Evolutionary conservation across 2,888 invertebrate species (phyloP), one percentile per base, ranked within the genome.

Genomic region (Meteorus colon): DNA sequence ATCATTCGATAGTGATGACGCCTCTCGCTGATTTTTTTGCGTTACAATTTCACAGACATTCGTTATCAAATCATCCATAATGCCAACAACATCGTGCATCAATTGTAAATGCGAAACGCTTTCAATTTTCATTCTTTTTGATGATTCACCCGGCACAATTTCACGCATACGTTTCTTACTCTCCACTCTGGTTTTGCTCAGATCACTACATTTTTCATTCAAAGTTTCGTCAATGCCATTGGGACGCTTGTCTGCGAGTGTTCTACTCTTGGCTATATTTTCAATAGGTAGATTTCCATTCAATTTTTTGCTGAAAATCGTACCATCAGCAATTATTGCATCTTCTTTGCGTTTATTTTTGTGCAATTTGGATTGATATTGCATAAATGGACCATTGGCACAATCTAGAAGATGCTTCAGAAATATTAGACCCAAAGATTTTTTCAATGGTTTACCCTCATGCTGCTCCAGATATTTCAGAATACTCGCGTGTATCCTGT

Each of bases 401-500:
- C 91, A 88, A 72, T 90, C 89, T 73, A 89, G 91, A 82, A 93
- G 91, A 86, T 91, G 93, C 79, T 90, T 91, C 81, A 89, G 91
- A 86, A 94, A 94, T 62, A 93, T 90, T 84, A 91, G 92, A 14
- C 92, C 94, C 4, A 92, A 89, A 65, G 91, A 92, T 80, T 90
- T 91, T 68, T 92, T 92, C 80, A 95, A 91, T 0, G 92, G 91
- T 89, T 94, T 94, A 67, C 93, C 94, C 85, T 95, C 95, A 82
- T 94, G 93, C 79, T 94, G 92, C 85, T 96, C 95, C 41, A 98
- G 91, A 88, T 94, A 95, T 90, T 97, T 98, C 5, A 98, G 90
- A 83, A 97, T 95, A n/a, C 96, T 95, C 0, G 96, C 95, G 88
- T 98, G 96, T 74, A 96, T 94, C 84, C 98, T 92, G 86, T 95